phyloP scores from a whole-genome alignment of 2,113 vertebrate genomes.

The Ctenomys sociabilis region DNA sequence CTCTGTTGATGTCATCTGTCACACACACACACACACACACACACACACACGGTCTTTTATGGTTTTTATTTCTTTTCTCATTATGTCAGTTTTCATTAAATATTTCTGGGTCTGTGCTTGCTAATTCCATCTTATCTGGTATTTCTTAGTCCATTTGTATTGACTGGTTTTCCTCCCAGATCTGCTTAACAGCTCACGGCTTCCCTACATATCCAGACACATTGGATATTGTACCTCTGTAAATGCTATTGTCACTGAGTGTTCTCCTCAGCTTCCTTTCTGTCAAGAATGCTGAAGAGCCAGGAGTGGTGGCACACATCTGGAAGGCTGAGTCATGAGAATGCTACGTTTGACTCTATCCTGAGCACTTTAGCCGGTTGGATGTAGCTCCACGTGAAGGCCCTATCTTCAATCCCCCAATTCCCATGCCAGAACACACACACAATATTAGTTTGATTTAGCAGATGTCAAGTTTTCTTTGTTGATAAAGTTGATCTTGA shows the following conservation, averaged over 20 bases:
- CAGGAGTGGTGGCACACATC: neutral
- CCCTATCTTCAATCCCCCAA: neutral
- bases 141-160: neutral
- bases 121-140: neutral
- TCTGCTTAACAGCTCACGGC: neutral
- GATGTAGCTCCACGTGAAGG: neutral
- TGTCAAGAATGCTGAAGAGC: neutral
- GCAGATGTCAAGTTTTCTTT: neutral
- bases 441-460: neutral
- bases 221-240: neutral
- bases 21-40: neutral
- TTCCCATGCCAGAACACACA: neutral
- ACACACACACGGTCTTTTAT: neutral
- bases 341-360: neutral
- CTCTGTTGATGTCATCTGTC: too few relatives aligned
- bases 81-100: neutral
- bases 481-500: rapidly evolving
- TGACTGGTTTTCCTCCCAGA: neutral
- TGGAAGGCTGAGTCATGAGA: neutral
- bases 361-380: neutral
- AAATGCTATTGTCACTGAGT: neutral
- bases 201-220: neutral
- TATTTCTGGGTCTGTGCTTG: neutral
- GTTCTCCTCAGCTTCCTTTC: neutral
- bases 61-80: neutral